Evolutionary conservation across 1,140 invertebrate genomes (phyloP), one percentile per base, ranked within the genome.

Genomic region (Harlomillsia oculata): DNA sequence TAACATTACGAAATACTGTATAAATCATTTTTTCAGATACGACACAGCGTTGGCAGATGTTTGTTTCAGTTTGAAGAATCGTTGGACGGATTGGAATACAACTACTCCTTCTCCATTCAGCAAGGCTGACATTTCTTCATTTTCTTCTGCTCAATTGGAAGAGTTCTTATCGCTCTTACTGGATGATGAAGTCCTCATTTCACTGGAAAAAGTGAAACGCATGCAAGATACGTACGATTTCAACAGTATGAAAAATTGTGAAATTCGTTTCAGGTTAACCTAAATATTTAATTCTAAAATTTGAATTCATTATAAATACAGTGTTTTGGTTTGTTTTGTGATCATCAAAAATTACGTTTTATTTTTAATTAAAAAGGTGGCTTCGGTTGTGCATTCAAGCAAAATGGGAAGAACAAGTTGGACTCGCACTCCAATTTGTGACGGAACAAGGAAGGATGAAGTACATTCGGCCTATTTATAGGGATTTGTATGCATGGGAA

Each of bases 401-500:
- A 6, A 75, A 77, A 40, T 86, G 87, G 76, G 67, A 78, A 41
- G 72, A 79, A 0, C 78, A 80, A 63, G 72, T 94, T 29, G 68
- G 76, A 1, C 60, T 67, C 3, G 82, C 82, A 8, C 74, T 94
- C 20, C 67, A 80, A 2, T 93, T 93, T 76, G 79, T 89, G 3
- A 89, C 82, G 56, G 75, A 80, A 21, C 80, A 89, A 68, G 90
- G 91, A 46, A 78, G 92, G 56, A 89, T 95, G 85, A 95, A 95
- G 69, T 95, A 41, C 36, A 52, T 60, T 44, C 61, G 57, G 1
- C 60, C 61, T 21, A 57, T 66, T 50, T 64, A 61, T 45, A 36
- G 62, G 8, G 61, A 56, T 28, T 25, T 60, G 13, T 56, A 60
- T 23, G 76, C 72, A 1, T 93, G 89, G 89, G 77, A 82, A 54